A percentile compares a stretch with the other conserved stretches of the same genome.
phyloP scores from a whole-genome alignment of 2,888 invertebrate genomes.

The Muschampia plurimacula region DNA sequence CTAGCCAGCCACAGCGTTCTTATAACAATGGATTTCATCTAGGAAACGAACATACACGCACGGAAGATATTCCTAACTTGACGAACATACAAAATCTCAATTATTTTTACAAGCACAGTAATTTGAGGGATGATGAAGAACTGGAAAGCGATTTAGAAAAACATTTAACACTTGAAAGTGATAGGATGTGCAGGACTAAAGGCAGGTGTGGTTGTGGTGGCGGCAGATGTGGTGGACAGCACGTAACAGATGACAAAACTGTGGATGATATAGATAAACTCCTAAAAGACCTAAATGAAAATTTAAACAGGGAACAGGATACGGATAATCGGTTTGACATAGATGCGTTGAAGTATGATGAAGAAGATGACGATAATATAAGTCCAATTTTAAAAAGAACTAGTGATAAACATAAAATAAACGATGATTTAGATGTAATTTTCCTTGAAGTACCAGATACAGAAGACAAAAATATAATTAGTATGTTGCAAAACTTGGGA shows the following conservation, averaged over 20 bases:
- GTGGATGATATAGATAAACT: constrained; percentile 42
- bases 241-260: background rate
- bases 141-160: constrained; percentile 8
- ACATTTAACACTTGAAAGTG: constrained; percentile 21
- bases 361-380: constrained; percentile 29
- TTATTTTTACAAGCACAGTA: constrained; percentile 39
- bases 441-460: constrained; percentile 53
- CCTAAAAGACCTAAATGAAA: constrained; percentile 46
- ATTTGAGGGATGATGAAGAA: constrained; percentile 6
- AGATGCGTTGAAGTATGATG: background rate
- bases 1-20: background rate
- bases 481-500: background rate
- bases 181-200: constrained; percentile 2
- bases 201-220: constrained; percentile 19
- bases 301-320: constrained; percentile 44
- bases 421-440: constrained; percentile 55
- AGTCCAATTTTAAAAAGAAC: constrained; percentile 14
- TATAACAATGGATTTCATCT: background rate
- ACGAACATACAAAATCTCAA: constrained; percentile 46
- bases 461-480: constrained; percentile 40
- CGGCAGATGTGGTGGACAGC: background rate
- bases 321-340: background rate
- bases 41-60: background rate
- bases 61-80: constrained; percentile 35
- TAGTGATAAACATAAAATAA: constrained; percentile 47